Evolutionary conservation across 1,140 invertebrate genomes (phyloP).

Genomic region (Nebria ingens): DNA sequence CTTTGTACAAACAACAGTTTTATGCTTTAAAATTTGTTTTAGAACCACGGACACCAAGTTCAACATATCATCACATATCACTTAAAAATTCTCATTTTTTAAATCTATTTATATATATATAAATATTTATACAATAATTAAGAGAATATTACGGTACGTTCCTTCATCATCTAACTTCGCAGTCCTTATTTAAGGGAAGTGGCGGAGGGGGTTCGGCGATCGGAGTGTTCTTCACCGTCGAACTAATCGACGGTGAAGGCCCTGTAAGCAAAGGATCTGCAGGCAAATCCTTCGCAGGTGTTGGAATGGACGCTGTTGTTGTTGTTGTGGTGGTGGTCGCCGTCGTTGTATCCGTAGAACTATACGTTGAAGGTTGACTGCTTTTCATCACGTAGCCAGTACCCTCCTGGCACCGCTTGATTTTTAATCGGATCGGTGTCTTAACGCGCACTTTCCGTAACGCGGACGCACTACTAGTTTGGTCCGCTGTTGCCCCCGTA

Average conservation of each 20-base stretch:
- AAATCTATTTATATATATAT: slow-evolving; percentile 16
- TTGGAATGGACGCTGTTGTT: slow-evolving; percentile 19
- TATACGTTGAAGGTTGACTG: slow-evolving; percentile 26
- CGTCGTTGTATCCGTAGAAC: slow-evolving; percentile 21
- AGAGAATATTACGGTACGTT: slow-evolving; percentile 25
- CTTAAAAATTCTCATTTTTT: slow-evolving; percentile 12
- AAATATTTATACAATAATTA: slow-evolving; percentile 25
- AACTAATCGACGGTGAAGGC: not conserved
- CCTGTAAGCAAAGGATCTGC: slow-evolving; percentile 1
- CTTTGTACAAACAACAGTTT: slow-evolving; percentile 9
- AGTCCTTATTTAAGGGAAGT: slow-evolving; percentile 61
- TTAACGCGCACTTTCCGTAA: slow-evolving; percentile 48
- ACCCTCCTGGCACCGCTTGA: slow-evolving; percentile 65
- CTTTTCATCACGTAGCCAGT: slow-evolving; percentile 49
- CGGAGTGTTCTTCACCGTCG: slow-evolving; percentile 21
- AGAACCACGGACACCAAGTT: not conserved
- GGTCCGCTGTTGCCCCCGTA: too few species aligned
- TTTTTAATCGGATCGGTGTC: slow-evolving; percentile 70
- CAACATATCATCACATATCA: slow-evolving; percentile 15
- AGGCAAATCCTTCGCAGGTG: slow-evolving; percentile 18
- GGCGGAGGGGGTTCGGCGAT: slow-evolving; percentile 31
- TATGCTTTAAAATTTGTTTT: too few species aligned
- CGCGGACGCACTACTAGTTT: slow-evolving; percentile 29
- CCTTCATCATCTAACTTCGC: slow-evolving; percentile 76
- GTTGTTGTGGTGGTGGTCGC: slow-evolving; percentile 13